Conservation (phyloP, 2,113 vertebrate species). For the Tyto alba region DNA sequence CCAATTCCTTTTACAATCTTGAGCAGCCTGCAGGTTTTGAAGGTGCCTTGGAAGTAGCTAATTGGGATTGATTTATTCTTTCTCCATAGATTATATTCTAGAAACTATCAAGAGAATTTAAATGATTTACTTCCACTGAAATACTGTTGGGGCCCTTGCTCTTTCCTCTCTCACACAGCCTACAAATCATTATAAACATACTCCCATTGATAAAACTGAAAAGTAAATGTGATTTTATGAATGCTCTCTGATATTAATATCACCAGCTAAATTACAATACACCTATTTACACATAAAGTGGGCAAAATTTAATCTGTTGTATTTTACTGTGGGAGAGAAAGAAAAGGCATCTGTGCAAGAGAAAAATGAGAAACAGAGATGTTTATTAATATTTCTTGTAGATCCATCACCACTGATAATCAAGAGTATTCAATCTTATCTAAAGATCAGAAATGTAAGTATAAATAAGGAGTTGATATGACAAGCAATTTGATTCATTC, state of each 20-base stretch:
- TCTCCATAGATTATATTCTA: neutral
- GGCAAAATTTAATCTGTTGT: neutral
- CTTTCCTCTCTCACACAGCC: neutral
- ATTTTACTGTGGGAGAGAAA: neutral
- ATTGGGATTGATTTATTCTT: neutral
- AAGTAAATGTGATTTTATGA: neutral
- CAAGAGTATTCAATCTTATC: neutral
- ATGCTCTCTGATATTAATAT: neutral
- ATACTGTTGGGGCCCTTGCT: neutral
- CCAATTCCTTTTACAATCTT: neutral
- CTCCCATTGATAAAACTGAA: neutral
- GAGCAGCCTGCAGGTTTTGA: neutral
- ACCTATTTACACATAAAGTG: neutral
- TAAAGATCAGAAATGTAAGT: neutral
- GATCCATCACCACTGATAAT: neutral
- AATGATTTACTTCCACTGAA: neutral
- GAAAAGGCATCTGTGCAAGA: neutral
- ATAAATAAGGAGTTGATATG: neutral
- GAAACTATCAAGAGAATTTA: neutral
- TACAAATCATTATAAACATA: neutral
- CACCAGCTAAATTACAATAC: neutral
- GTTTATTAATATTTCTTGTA: neutral
- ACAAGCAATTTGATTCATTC: neutral
- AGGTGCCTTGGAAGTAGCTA: neutral
- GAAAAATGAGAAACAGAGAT: neutral